Conservation (phyloP, 2,888 invertebrate genomes). For the Cristatella mucedo region DNA sequence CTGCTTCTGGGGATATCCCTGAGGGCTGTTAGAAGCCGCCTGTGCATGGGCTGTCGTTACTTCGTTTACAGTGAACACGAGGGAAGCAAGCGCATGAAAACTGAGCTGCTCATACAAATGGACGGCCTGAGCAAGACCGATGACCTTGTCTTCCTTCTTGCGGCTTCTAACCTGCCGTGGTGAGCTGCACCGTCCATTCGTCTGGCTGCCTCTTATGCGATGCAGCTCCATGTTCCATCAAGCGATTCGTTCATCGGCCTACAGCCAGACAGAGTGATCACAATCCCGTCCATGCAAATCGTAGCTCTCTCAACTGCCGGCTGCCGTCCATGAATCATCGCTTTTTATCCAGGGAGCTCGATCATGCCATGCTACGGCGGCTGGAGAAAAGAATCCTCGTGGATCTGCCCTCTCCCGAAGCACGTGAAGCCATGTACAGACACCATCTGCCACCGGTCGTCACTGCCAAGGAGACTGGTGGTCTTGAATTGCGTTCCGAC, state of each 20-base stretch:
- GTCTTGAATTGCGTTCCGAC: constrained; percentile 38
- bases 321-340: background rate
- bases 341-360: constrained; percentile 54
- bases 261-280: background rate
- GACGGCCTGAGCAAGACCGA: constrained; percentile 55
- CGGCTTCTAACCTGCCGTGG: constrained; percentile 85
- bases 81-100: constrained; percentile 68
- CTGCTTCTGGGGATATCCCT: no score
- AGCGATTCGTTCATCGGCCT: background rate
- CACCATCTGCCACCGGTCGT: constrained; percentile 38
- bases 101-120: constrained; percentile 68
- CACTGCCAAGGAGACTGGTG: constrained; percentile 29
- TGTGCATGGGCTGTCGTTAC: no score
- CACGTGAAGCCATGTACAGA: constrained; percentile 53
- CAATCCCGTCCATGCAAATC: background rate
- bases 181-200: no score
- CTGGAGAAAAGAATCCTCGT: constrained; percentile 72
- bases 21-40: no score
- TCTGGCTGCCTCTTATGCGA: constrained; percentile 1
- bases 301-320: background rate
- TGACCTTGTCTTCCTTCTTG: constrained; percentile 58
- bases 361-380: constrained; percentile 67
- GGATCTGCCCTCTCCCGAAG: constrained; percentile 53
- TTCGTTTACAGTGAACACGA: constrained; percentile 53
- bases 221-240: background rate